Percentiles rank a stretch among this genome's conserved stretches.
phyloP scores from a whole-genome alignment of 2,113 vertebrate genomes.

The Piprites chloris region DNA sequence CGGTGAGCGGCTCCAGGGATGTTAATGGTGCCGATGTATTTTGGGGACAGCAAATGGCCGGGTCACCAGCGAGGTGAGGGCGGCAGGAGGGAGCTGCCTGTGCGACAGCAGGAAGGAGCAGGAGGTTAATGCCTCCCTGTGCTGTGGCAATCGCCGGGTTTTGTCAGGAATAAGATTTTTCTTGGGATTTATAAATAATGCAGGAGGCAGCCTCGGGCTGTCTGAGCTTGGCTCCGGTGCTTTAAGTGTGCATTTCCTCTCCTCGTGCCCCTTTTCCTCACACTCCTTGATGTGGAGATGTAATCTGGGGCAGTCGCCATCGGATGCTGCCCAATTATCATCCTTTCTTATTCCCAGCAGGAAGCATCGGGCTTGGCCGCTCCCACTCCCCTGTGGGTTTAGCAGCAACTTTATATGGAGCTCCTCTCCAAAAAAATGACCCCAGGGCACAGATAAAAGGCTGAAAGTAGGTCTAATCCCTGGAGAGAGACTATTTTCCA shows the following conservation, averaged over 20 bases:
- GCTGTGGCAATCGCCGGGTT: not conserved
- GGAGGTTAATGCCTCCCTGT: not conserved
- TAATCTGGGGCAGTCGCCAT: rapidly evolving
- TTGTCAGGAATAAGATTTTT: conserved; percentile 1
- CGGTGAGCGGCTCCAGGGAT: rapidly evolving
- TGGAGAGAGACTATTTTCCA: not conserved
- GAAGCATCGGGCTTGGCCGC: rapidly evolving
- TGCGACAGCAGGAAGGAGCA: not conserved
- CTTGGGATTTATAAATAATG: not conserved
- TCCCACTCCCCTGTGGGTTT: not conserved
- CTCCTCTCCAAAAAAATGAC: not conserved
- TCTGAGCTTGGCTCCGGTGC: not conserved
- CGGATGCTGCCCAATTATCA: not conserved
- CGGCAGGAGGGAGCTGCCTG: not conserved
- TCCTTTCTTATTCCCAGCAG: not conserved
- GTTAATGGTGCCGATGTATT: not conserved
- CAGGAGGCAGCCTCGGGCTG: not conserved
- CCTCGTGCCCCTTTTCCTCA: not conserved
- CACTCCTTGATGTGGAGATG: not conserved
- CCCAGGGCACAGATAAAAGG: not conserved
- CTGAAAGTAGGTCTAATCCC: not conserved
- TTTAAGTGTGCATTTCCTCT: not conserved
- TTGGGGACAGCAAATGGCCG: not conserved
- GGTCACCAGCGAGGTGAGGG: not conserved
- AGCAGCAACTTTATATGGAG: not conserved